These are phyloP conservation scores for Crax fasciolata DNA, from an alignment of 2,797 vertebrate genomes.

Conservation along the genomic window DNA sequence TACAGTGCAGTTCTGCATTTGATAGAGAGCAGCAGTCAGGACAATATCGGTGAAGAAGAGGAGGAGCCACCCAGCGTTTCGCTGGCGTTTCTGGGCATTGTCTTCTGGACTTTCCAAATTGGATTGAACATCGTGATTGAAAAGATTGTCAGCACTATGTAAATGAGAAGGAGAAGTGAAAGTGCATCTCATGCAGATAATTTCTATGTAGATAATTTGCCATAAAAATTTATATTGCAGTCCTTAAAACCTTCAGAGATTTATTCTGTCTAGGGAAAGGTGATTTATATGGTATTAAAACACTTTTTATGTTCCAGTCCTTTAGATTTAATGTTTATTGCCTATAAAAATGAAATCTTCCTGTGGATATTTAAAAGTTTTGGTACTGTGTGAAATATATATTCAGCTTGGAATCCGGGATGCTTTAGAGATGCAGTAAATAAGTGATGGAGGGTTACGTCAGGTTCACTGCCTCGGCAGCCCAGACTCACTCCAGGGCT, in stretches of 20 bases:
- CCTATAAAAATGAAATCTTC: constrained; percentile 89
- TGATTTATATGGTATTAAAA: constrained; percentile 88
- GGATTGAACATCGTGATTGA: constrained; percentile 67
- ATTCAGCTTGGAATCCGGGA: constrained; percentile 76
- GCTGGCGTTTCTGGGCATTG: background rate
- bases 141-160: constrained; percentile 83
- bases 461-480: constrained; percentile 19
- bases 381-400: constrained; percentile 82
- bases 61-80: background rate
- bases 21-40: background rate
- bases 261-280: constrained; percentile 86
- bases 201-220: constrained; percentile 88
- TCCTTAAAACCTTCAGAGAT: constrained; percentile 86
- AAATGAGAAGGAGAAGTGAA: constrained; percentile 81
- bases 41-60: background rate
- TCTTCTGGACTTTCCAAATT: constrained; percentile 53
- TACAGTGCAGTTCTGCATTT: background rate
- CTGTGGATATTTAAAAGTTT: constrained; percentile 88
- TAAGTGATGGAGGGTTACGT: constrained; percentile 67
- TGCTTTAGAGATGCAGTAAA: constrained; percentile 79
- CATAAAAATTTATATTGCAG: constrained; percentile 87
- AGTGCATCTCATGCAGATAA: constrained; percentile 85
- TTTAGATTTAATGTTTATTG: constrained; percentile 91
- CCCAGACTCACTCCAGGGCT: constrained; percentile 47
- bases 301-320: constrained; percentile 87